Conservation (phyloP, 1,140 invertebrate genomes). For the Zeugodacus cucurbitae region DNA sequence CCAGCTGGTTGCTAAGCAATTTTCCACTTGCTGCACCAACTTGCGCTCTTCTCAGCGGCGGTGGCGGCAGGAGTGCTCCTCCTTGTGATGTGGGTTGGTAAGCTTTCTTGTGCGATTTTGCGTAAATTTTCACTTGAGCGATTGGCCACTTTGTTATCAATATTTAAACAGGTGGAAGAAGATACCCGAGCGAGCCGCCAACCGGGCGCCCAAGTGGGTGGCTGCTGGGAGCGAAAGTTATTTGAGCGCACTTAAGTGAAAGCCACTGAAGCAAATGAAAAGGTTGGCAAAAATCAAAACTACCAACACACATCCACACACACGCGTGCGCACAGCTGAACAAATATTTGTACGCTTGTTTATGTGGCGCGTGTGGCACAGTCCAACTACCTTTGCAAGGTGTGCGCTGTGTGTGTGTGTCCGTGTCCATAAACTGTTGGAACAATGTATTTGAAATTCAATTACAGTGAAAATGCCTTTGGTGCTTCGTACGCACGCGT, state of each 20-base stretch:
- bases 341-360: neutral
- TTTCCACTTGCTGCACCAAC: neutral
- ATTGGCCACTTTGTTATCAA: conserved; percentile 37
- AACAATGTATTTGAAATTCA: conserved; percentile 19
- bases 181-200: neutral
- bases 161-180: conserved; percentile 35
- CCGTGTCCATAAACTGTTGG: neutral
- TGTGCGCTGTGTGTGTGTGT: neutral
- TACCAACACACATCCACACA: neutral
- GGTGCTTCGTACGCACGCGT: neutral
- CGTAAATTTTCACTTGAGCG: conserved; percentile 22
- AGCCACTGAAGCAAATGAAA: conserved; percentile 36
- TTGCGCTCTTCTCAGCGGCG: too few relatives aligned
- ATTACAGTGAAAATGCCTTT: conserved; percentile 5
- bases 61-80: too few relatives aligned
- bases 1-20: conserved; percentile 17
- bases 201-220: neutral
- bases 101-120: neutral
- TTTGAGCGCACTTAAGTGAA: conserved; percentile 36
- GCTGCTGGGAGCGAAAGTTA: neutral
- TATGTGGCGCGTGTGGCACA: neutral
- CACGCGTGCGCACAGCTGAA: neutral
- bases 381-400: neutral
- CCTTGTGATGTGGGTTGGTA: neutral
- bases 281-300: conserved; percentile 30